Evolutionary conservation across 2,113 vertebrate genomes (phyloP), one percentile per base, ranked within the genome.

Genomic region (Tetrax tetrax): DNA sequence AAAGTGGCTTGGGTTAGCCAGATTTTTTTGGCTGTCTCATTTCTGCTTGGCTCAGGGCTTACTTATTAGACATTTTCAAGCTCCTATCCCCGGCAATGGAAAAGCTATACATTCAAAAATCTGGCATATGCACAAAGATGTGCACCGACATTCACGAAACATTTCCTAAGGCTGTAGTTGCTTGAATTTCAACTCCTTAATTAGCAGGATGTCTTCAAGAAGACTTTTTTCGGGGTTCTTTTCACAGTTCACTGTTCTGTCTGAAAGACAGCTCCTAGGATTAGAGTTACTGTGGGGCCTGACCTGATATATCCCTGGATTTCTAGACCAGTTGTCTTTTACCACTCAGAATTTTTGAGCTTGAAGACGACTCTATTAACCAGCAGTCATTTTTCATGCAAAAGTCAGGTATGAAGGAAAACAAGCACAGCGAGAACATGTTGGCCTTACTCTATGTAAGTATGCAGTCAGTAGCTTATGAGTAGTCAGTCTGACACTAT

Each of bases 31-130:
- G 89, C 92, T 95, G 37, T 90, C 48, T 94, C 65, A 38, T 91
- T 95, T 93, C 89, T 93, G n/a, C n/a, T 96, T 96, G 90, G 89
- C 96, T 96, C 57, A 53, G 87, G 43, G 24, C 69, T 95, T 76
- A 37, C 74, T 95, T 96, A 92, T 90, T 93, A 93, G 86, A 84
- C 69, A 38, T 87, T 89, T 96, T 87, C 94, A 87, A 1, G 0
- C 87, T 92, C 12, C 5, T 75, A 71, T 82, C 77, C 48, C 77
- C 92, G 90, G 88, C 89, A 92, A 50, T 61, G 45, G 74, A 57
- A 84, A 69, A 89, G 48, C 53, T 79, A 53, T 93, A 69, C 57
- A 75, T 95, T 95, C 27, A 95, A 35, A 95, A 93, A 81, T 72
- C 85, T 96, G 95, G 93, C 88, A 87, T 29, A 78, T 19, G 51